Evolutionary conservation across 2,113 vertebrate genomes (phyloP).

Genomic region (Salminus brasiliensis): DNA sequence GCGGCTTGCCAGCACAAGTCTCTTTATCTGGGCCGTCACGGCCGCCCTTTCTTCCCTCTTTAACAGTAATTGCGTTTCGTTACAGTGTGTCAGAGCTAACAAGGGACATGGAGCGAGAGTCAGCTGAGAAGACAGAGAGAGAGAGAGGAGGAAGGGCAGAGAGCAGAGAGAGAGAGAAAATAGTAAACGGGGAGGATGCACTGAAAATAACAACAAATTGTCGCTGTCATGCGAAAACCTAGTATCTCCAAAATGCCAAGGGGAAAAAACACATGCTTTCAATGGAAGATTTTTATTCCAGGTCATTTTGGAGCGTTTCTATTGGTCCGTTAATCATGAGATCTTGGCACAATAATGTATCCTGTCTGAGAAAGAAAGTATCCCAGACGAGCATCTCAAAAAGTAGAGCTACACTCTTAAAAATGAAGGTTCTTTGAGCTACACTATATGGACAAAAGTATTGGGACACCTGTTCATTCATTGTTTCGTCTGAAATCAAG

Average conservation of each 20-base stretch:
- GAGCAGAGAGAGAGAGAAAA: background rate
- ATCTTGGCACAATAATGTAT: too few relatives aligned
- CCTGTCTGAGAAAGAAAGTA: too few relatives aligned
- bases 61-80: slow-evolving; percentile 65
- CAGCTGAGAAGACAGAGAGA: slow-evolving; percentile 49
- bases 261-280: background rate
- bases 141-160: slow-evolving; percentile 11
- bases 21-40: slow-evolving; percentile 58
- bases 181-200: background rate
- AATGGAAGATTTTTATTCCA: too few relatives aligned
- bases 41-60: slow-evolving; percentile 59
- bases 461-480: too few relatives aligned
- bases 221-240: background rate
- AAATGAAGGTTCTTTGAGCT: too few relatives aligned
- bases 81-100: slow-evolving; percentile 61
- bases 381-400: too few relatives aligned
- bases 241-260: too few relatives aligned
- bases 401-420: too few relatives aligned
- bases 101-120: slow-evolving; percentile 54
- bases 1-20: slow-evolving; percentile 56
- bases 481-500: too few relatives aligned
- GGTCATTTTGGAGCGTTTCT: too few relatives aligned
- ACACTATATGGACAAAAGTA: too few relatives aligned
- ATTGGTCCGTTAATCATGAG: too few relatives aligned
- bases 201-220: background rate